Conservation (phyloP, 2,113 vertebrate species). For the Ranitomeya variabilis region DNA sequence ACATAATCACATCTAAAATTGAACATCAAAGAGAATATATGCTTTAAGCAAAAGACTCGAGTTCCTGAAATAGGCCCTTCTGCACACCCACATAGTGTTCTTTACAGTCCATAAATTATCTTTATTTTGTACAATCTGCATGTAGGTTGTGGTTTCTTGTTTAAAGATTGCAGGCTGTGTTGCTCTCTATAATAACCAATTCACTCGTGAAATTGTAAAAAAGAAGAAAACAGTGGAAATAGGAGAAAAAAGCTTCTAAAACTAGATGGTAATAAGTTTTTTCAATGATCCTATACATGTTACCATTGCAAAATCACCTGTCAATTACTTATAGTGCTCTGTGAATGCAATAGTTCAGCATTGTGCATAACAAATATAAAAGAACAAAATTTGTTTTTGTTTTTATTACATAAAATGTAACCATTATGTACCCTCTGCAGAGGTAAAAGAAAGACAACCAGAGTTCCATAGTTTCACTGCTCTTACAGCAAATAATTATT, state of each 20-base stretch:
- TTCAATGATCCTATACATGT: background rate
- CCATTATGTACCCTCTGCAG: too few species aligned
- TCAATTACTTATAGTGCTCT: background rate
- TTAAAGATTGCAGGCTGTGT: background rate
- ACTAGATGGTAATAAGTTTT: background rate
- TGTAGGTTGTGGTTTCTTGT: background rate
- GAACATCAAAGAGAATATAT: background rate
- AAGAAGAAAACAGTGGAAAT: background rate
- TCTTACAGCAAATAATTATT: too few species aligned
- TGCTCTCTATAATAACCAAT: background rate
- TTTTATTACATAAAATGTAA: too few species aligned
- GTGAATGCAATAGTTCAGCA: background rate
- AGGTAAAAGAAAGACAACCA: too few species aligned
- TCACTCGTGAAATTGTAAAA: background rate
- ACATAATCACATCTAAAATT: background rate
- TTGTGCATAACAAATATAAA: background rate
- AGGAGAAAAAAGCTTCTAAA: background rate
- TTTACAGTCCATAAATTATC: conserved; percentile 9
- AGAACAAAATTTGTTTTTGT: background rate
- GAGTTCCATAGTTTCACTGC: too few species aligned
- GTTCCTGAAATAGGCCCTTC: background rate
- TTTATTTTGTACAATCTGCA: background rate
- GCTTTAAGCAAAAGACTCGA: background rate
- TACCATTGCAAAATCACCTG: background rate
- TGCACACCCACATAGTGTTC: background rate